phyloP scores from a whole-genome alignment of 2,888 invertebrate species.

The Melieria omissa region DNA sequence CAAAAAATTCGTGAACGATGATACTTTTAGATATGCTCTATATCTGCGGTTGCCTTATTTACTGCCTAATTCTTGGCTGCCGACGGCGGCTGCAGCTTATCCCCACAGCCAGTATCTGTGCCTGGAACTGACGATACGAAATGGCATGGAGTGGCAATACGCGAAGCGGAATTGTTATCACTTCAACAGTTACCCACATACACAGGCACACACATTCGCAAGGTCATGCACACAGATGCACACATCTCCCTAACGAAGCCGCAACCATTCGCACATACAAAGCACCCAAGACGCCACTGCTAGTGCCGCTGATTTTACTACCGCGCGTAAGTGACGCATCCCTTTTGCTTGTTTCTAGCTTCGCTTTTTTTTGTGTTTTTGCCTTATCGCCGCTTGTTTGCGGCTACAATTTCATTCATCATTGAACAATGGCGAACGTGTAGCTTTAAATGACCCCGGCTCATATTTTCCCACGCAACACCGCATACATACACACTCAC shows the following conservation, averaged over 20 bases:
- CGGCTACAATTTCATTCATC: conserved; percentile 53
- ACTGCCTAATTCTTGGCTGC: not conserved
- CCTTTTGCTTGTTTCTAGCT: conserved; percentile 11
- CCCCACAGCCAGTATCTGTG: too few species aligned
- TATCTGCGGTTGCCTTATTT: not conserved
- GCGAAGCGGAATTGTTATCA: conserved; percentile 13
- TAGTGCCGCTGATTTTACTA: not conserved
- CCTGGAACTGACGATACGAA: not conserved
- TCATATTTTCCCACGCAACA: conserved; percentile 23
- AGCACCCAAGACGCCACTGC: not conserved
- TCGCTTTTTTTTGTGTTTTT: not conserved
- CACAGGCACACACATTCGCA: not conserved
- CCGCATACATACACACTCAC: too few species aligned
- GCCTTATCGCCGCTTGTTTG: conserved; percentile 5
- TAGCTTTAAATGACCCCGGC: conserved; percentile 49
- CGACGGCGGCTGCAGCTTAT: not conserved
- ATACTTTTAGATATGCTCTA: too few species aligned
- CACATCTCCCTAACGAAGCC: not conserved
- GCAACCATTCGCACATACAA: not conserved
- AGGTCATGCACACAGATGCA: not conserved
- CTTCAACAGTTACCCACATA: not conserved
- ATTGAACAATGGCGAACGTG: conserved; percentile 47
- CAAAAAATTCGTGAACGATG: not conserved
- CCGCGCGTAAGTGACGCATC: not conserved
- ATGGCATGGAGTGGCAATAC: not conserved